These are phyloP conservation scores for Dynastes grantii DNA, from an alignment of 2,888 invertebrate species.

Conservation along the genomic window DNA sequence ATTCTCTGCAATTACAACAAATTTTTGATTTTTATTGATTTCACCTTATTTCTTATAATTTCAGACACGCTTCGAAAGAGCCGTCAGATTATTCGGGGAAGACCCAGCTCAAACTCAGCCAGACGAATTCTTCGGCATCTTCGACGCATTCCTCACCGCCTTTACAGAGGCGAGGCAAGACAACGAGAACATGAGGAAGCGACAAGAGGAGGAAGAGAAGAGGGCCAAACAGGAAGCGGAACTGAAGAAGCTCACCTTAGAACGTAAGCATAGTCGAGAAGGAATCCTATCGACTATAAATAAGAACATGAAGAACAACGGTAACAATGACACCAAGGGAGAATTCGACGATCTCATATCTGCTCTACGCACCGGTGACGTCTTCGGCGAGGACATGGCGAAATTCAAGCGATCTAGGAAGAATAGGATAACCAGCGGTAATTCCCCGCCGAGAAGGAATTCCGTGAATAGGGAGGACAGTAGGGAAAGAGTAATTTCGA, in stretches of 20 bases:
- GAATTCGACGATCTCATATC: constrained; percentile 98
- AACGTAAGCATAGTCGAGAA: constrained; percentile 86
- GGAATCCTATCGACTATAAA: constrained; percentile 84
- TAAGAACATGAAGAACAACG: constrained; percentile 80
- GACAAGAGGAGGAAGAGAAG: constrained; percentile 92
- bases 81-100: constrained; percentile 92
- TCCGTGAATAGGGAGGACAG: constrained; percentile 80
- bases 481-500: constrained; percentile 75
- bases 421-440: constrained; percentile 75
- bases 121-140: constrained; percentile 94
- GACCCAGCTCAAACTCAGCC: constrained; percentile 89
- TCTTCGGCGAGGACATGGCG: constrained; percentile 96
- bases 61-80: constrained; percentile 84
- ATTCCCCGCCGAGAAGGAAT: constrained; percentile 77
- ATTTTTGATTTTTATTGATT: no score
- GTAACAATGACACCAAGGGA: constrained; percentile 79
- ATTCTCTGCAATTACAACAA: no score
- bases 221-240: constrained; percentile 91
- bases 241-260: constrained; percentile 89
- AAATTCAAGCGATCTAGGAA: constrained; percentile 89
- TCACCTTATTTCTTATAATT: constrained; percentile 52
- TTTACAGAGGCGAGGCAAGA: constrained; percentile 90
- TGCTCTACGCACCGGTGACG: constrained; percentile 93
- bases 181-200: constrained; percentile 87
- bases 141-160: constrained; percentile 89